Evolutionary conservation across 2,888 invertebrate species (phyloP).

Genomic region (Pseudanteris insignis): DNA sequence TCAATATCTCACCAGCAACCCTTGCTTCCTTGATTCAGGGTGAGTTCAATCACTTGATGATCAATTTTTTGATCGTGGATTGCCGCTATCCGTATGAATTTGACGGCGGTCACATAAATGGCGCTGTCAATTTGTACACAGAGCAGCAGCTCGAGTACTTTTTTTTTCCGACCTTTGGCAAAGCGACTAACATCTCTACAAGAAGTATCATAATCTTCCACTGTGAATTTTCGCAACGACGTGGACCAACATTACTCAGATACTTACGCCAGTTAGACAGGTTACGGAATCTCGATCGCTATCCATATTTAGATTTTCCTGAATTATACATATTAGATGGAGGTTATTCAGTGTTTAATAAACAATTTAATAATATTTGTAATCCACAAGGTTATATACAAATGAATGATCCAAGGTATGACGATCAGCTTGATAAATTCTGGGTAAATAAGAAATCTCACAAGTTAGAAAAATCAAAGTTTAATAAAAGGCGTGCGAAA

Average conservation of each 20-base stretch:
- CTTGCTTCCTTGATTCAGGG: slow-evolving; percentile 78
- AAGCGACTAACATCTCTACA: slow-evolving; percentile 46
- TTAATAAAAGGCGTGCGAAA: too few relatives aligned
- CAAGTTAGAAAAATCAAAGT: too few relatives aligned
- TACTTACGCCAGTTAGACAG: slow-evolving; percentile 87
- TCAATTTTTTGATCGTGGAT: slow-evolving; percentile 82
- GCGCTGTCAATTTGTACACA: slow-evolving; percentile 85
- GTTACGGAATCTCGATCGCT: slow-evolving; percentile 78
- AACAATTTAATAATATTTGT: slow-evolving; percentile 51
- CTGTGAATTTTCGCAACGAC: slow-evolving; percentile 96
- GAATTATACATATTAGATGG: slow-evolving; percentile 93
- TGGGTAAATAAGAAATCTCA: not conserved
- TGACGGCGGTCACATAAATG: slow-evolving; percentile 88
- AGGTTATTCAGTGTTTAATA: slow-evolving; percentile 87
- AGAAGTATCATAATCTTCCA: slow-evolving; percentile 84
- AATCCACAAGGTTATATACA: not conserved
- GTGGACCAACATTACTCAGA: slow-evolving; percentile 91
- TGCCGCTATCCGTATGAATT: slow-evolving; percentile 96
- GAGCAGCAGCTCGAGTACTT: slow-evolving; percentile 76
- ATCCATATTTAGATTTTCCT: slow-evolving; percentile 88
- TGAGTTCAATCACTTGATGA: slow-evolving; percentile 72
- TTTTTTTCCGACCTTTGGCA: too few relatives aligned
- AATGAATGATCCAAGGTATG: slow-evolving; percentile 11
- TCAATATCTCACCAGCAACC: slow-evolving; percentile 79
- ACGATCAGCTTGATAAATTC: slow-evolving; percentile 2